A percentile compares a stretch with the other conserved stretches of the same genome.
phyloP scores from a whole-genome alignment of 1,140 invertebrate species.

The Drosophila ohnishii region DNA sequence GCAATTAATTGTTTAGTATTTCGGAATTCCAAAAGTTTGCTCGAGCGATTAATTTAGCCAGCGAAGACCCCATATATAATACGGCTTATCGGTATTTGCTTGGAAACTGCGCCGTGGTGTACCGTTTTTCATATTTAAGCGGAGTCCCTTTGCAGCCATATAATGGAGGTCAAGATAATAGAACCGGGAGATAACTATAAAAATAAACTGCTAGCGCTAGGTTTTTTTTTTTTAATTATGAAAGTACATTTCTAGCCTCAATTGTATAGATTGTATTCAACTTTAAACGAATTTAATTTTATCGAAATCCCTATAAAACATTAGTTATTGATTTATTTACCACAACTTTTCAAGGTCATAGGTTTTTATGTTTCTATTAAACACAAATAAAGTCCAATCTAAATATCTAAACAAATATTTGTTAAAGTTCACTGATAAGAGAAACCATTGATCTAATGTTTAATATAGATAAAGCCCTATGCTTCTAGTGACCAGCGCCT shows the following conservation, averaged over 20 bases:
- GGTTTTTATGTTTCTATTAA: background rate
- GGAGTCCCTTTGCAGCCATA: background rate
- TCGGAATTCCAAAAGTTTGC: conserved; percentile 22
- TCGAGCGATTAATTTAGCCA: conserved; percentile 15
- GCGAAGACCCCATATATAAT: conserved; percentile 25
- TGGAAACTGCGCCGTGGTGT: background rate
- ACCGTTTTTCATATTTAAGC: conserved; percentile 16
- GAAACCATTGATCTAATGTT: background rate
- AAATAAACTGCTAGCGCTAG: background rate
- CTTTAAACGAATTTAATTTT: background rate
- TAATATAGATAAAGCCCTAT: conserved; percentile 1
- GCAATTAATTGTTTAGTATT: conserved; percentile 23
- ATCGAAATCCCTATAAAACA: too few species aligned
- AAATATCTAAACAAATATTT: background rate
- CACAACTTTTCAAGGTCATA: background rate
- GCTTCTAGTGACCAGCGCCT: background rate
- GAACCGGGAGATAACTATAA: too few species aligned
- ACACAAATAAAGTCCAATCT: background rate
- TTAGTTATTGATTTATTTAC: background rate
- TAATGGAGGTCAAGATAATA: conserved; percentile 5
- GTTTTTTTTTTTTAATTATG: background rate
- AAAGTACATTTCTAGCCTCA: background rate
- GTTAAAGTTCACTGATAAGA: background rate
- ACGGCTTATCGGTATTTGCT: conserved; percentile 24
- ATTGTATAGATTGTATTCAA: background rate